Conservation (phyloP, 2,113 vertebrate genomes). For the Propithecus coquereli region DNA sequence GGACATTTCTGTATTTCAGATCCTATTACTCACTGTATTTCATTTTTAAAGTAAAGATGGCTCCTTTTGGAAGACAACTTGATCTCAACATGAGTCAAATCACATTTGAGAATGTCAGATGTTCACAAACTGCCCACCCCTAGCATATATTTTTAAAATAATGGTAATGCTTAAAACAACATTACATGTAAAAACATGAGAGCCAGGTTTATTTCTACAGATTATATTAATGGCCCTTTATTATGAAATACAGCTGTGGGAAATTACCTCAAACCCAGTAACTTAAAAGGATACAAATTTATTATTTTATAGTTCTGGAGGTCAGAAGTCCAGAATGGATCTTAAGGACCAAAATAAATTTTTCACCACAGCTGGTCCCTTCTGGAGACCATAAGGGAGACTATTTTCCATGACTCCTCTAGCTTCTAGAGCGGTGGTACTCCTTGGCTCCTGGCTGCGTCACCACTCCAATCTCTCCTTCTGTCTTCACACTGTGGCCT, state of each 20-base stretch:
- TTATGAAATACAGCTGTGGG: neutral
- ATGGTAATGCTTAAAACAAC: neutral
- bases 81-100: neutral
- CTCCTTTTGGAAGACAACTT: neutral
- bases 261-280: neutral
- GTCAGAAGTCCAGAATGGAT: neutral
- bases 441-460: neutral
- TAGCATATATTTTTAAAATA: neutral
- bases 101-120: neutral
- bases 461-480: neutral
- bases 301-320: neutral
- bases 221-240: neutral
- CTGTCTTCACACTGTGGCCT: neutral
- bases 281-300: neutral
- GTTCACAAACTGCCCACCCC: neutral
- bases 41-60: constrained; percentile 21
- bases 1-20: neutral
- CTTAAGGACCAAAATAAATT: neutral
- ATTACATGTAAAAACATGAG: neutral
- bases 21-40: neutral
- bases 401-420: neutral
- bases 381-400: neutral
- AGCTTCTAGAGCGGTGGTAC: neutral
- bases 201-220: neutral
- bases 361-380: neutral